Evolutionary conservation across 2,888 invertebrate species (phyloP).

Genomic region (Amiota communis): DNA sequence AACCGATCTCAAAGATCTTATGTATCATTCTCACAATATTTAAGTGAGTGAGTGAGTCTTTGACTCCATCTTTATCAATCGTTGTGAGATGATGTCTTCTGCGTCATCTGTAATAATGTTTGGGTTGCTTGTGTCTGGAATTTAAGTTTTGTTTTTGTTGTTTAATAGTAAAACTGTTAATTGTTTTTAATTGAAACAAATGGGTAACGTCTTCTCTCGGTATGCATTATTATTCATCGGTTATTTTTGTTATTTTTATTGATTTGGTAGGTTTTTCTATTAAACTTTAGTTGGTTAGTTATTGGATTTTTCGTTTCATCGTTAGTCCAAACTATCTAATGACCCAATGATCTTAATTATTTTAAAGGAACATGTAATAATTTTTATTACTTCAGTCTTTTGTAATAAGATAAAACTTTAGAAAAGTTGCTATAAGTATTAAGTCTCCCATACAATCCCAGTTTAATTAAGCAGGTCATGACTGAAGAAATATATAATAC

Average conservation of each 20-base stretch:
- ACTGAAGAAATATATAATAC: too few species aligned
- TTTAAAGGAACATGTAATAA: too few species aligned
- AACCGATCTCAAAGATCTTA: not conserved
- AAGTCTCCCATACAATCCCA: too few species aligned
- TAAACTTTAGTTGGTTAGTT: not conserved
- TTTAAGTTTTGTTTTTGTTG: not conserved
- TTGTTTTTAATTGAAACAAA: conserved; percentile 71
- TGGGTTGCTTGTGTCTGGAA: too few species aligned
- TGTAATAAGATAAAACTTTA: too few species aligned
- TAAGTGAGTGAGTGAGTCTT: not conserved
- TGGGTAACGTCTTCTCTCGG: conserved; percentile 49
- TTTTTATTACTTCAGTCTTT: too few species aligned
- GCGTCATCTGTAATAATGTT: not conserved
- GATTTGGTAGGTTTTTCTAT: not conserved
- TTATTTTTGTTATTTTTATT: not conserved
- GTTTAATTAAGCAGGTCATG: too few species aligned
- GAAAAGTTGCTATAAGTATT: too few species aligned
- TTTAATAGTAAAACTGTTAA: conserved; percentile 56
- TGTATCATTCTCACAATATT: not conserved
- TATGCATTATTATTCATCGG: not conserved
- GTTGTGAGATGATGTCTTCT: not conserved
- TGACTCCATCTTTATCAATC: not conserved
- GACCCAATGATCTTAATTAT: too few species aligned
- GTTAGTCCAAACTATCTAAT: too few species aligned
- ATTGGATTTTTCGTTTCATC: not conserved